These are phyloP conservation scores for Drosophila pseudotalamancana DNA, from an alignment of 2,888 invertebrate species.

Conservation along the genomic window DNA sequence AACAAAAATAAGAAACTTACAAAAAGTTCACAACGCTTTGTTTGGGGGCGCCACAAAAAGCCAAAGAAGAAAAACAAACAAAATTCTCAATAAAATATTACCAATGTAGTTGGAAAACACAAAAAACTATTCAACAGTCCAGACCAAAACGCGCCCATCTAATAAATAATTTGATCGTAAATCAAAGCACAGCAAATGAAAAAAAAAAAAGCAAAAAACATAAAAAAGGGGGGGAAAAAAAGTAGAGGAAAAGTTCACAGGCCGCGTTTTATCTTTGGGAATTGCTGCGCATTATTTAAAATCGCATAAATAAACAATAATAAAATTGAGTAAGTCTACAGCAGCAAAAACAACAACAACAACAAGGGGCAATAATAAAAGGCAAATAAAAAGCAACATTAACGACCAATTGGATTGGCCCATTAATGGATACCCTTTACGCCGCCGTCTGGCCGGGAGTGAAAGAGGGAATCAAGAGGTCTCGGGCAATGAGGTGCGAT, in stretches of 20 bases:
- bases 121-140: constrained; percentile 11
- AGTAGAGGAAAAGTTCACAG: constrained; percentile 44
- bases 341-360: constrained; percentile 29
- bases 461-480: constrained; percentile 17
- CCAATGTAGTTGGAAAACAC: constrained; percentile 40
- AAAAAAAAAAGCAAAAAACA: too few species aligned
- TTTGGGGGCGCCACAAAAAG: constrained; percentile 48
- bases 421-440: constrained; percentile 71
- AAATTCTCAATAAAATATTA: constrained; percentile 42
- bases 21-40: constrained; percentile 40
- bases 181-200: constrained; percentile 50
- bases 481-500: constrained; percentile 53
- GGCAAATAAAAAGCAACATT: constrained; percentile 81
- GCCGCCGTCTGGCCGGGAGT: constrained; percentile 35
- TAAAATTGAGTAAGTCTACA: constrained; percentile 72
- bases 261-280: constrained; percentile 67
- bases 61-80: constrained; percentile 27
- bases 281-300: constrained; percentile 77
- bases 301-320: constrained; percentile 81
- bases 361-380: constrained; percentile 57
- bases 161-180: constrained; percentile 73
- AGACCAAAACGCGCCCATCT: constrained; percentile 27
- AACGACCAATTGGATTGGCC: constrained; percentile 82
- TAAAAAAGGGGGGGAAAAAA: too few species aligned
- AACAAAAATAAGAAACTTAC: constrained; percentile 33